phyloP scores from a whole-genome alignment of 2,113 vertebrate genomes.

The Ctenodactylus gundi region DNA sequence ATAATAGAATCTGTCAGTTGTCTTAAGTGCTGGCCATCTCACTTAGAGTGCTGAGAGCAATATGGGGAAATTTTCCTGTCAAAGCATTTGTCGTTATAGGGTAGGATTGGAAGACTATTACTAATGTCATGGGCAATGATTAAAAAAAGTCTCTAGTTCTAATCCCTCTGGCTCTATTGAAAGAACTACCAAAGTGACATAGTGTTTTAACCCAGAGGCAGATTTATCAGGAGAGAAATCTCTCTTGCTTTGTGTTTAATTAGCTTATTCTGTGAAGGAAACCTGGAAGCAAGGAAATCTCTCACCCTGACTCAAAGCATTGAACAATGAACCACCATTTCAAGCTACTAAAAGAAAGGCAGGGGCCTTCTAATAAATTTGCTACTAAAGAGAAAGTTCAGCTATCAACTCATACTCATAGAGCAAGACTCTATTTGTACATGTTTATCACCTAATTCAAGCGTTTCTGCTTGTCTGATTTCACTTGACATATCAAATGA shows the following conservation, averaged over 20 bases:
- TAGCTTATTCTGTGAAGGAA: slow-evolving; percentile 70
- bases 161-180: slow-evolving; percentile 76
- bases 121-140: slow-evolving; percentile 64
- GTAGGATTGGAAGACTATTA: slow-evolving; percentile 71
- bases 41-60: slow-evolving; percentile 48
- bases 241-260: slow-evolving; percentile 78
- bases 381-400: slow-evolving; percentile 50
- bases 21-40: slow-evolving; percentile 59
- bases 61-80: slow-evolving; percentile 63
- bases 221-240: slow-evolving; percentile 78
- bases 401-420: background rate
- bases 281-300: slow-evolving; percentile 65
- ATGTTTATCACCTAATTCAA: background rate
- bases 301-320: slow-evolving; percentile 60
- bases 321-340: slow-evolving; percentile 58
- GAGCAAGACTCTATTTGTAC: background rate
- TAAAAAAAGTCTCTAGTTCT: slow-evolving; percentile 69
- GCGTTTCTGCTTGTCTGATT: background rate
- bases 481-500: background rate
- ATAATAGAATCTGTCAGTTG: slow-evolving; percentile 56
- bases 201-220: slow-evolving; percentile 68
- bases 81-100: slow-evolving; percentile 56
- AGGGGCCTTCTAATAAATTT: slow-evolving; percentile 59
- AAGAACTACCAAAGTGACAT: slow-evolving; percentile 73
- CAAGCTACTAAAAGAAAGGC: slow-evolving; percentile 41